Base-by-base conservation (phyloP, 1,140 invertebrate species). In the Streblospio benedicti region DNA sequence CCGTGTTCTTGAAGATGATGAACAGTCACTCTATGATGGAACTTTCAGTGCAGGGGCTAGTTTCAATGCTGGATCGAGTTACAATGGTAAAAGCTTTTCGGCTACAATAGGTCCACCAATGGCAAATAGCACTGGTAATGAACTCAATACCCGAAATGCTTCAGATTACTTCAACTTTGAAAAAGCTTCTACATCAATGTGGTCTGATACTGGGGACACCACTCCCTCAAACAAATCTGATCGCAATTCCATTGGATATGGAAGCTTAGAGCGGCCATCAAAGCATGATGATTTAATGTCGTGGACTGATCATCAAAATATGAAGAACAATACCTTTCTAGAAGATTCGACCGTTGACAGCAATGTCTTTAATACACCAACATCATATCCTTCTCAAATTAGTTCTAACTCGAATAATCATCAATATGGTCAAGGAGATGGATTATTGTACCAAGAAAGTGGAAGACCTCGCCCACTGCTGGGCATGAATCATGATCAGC, bases 221-320 rank as follows among this genome's bases (percentile, higher is more conserved):
- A 50, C 44, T 16, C 57, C 44, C 0, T 25, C 57, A 27, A 35
- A 54, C 5, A 27, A 59, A 4, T 59, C 57, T 27, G 57, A 59
- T 20, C n/a, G 35, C 28, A 59, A 59, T 32, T 57, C 54, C 5
- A 38, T 38, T 31, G 38, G 32, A 2, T 59, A 59, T 31, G 32
- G 32, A 28, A 59, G 57, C 30, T 27, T 59, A 18, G 57, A 59
- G 27, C 57, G 45, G 20, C 32, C 25, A 6, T 56, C 23, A 18
- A 44, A 44, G 35, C 32, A 23, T 12, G 18, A 35, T 33, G 54
- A 52, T 27, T 47, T 25, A n/a, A 47, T 18, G 6, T 52, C n/a
- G n/a, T n/a, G n/a, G n/a, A 52, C 50, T 52, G 50, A 31, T 25
- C 27, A 28, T 27, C 4, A 4, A 52, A 31, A 12, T 5, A 30